Evolutionary conservation across 92 coral and sea anemone species (phyloP).

Genomic region (Porites rus): DNA sequence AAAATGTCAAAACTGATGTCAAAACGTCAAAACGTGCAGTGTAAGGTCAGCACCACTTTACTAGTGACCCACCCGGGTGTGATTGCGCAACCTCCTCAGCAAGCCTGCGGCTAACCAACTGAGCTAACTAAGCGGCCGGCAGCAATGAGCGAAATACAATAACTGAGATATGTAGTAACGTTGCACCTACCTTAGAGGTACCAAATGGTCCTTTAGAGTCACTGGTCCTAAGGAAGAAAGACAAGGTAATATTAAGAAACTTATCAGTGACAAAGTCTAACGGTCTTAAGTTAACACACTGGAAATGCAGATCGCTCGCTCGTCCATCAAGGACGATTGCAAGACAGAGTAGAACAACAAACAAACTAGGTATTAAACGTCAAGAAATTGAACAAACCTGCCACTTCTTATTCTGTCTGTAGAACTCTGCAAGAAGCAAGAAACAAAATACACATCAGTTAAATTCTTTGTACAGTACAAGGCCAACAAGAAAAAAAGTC

Average conservation of each 20-base stretch:
- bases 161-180: neutral
- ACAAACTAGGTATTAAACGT: neutral
- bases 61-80: no score
- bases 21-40: no score
- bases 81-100: no score
- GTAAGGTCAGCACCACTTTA: no score
- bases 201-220: constrained; percentile 53
- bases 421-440: constrained; percentile 25
- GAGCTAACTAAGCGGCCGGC: no score
- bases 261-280: neutral
- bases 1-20: no score
- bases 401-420: constrained; percentile 60
- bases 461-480: neutral
- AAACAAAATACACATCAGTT: neutral
- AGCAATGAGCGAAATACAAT: no score
- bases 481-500: neutral
- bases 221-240: neutral
- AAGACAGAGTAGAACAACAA: neutral
- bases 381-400: constrained; percentile 34
- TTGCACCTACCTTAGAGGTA: constrained; percentile 40
- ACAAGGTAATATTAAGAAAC: neutral
- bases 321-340: no score
- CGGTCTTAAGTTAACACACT: neutral
- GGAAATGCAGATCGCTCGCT: no score
- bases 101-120: no score